These are phyloP conservation scores for Sipha maydis DNA, from an alignment of 2,888 invertebrate genomes.

Conservation along the genomic window DNA sequence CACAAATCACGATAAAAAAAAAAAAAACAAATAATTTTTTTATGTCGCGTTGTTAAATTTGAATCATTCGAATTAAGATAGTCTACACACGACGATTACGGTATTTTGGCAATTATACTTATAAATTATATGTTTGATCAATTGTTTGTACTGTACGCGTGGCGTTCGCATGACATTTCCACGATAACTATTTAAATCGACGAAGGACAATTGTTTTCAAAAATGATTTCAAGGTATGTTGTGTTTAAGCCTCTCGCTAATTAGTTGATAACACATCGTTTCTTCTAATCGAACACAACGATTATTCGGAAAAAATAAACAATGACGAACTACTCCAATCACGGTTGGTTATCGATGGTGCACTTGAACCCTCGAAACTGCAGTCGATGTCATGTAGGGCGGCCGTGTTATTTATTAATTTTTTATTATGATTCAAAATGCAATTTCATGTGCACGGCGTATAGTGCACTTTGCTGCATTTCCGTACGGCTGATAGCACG, in stretches of 20 bases:
- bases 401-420: too few species aligned
- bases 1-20: neutral
- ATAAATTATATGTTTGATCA: neutral
- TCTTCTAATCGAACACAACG: neutral
- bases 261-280: neutral
- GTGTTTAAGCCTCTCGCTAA: neutral
- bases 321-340: too few species aligned
- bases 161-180: neutral
- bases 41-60: neutral
- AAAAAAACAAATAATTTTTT: neutral
- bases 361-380: too few species aligned
- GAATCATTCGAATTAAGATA: neutral
- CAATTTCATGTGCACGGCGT: too few species aligned
- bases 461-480: too few species aligned
- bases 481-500: too few species aligned
- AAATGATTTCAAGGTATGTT: constrained; percentile 10
- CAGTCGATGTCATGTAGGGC: too few species aligned
- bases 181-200: neutral
- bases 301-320: too few species aligned
- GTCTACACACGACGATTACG: neutral
- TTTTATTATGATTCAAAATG: too few species aligned
- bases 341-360: too few species aligned
- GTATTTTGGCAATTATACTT: neutral
- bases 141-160: neutral
- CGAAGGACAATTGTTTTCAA: neutral